These are phyloP conservation scores for Spodoptera litura DNA, from an alignment of 1,140 invertebrate species.

Conservation along the genomic window DNA sequence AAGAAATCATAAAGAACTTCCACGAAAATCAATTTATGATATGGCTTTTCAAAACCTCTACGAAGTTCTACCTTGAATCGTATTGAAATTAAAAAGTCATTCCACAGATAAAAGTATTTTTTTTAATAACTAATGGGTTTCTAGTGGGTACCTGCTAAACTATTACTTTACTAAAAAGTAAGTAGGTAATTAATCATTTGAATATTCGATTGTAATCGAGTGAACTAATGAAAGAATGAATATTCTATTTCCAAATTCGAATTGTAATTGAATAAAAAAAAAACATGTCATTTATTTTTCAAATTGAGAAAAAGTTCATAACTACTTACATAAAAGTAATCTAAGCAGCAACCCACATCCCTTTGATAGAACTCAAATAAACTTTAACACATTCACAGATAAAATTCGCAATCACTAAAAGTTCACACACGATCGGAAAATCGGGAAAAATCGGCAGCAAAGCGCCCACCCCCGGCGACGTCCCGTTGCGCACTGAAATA, in stretches of 20 bases:
- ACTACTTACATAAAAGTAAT: constrained; percentile 14
- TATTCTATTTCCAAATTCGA: background rate
- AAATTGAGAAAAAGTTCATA: background rate
- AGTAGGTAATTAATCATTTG: no score
- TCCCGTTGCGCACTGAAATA: constrained; percentile 57
- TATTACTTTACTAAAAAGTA: no score
- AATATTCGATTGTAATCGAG: no score
- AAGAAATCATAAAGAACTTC: background rate
- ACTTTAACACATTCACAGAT: constrained; percentile 33
- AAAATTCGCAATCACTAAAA: constrained; percentile 53
- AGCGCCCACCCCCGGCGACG: constrained; percentile 52
- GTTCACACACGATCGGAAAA: constrained; percentile 54
- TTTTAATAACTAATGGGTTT: no score
- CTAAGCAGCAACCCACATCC: constrained; percentile 24
- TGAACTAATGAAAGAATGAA: no score
- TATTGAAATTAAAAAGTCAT: background rate
- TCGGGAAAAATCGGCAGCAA: constrained; percentile 37
- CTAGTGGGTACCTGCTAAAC: no score
- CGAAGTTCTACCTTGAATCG: background rate
- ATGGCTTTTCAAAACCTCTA: background rate
- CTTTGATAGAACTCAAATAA: constrained; percentile 4
- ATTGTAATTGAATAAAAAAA: constrained; percentile 15
- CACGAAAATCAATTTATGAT: constrained; percentile 3
- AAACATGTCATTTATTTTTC: background rate
- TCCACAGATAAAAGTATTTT: no score